Conservation (phyloP, 2,113 vertebrate genomes). For the Seriola dumerili region DNA sequence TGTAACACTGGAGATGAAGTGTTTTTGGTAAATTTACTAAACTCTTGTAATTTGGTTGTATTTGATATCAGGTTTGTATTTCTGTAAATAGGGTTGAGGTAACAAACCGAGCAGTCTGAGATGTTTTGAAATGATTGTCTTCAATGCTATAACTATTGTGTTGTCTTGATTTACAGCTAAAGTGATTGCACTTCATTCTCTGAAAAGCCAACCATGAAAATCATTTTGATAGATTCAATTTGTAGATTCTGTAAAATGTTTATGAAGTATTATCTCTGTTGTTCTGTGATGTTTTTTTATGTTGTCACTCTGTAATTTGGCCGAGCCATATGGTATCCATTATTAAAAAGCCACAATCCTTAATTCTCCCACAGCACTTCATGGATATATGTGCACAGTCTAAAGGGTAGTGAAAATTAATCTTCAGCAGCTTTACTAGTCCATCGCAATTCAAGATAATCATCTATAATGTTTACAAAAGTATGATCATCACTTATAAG, state of each 20-base stretch:
- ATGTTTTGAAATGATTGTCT: conserved; percentile 70
- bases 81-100: conserved; percentile 73
- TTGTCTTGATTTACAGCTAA: conserved; percentile 74
- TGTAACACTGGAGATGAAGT: conserved; percentile 57
- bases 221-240: conserved; percentile 76
- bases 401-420: conserved; percentile 45
- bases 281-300: conserved; percentile 74
- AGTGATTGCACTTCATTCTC: conserved; percentile 56
- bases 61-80: conserved; percentile 82
- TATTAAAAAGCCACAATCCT: conserved; percentile 54
- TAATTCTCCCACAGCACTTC: conserved; percentile 46
- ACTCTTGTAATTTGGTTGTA: conserved; percentile 76
- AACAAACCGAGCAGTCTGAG: conserved; percentile 29
- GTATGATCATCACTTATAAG: conserved; percentile 39
- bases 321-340: conserved; percentile 57
- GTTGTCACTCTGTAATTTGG: conserved; percentile 70
- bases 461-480: conserved; percentile 74
- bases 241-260: conserved; percentile 76
- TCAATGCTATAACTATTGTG: conserved; percentile 72
- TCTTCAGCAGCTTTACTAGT: conserved; percentile 56
- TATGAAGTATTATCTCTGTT: conserved; percentile 75
- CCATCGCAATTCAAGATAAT: conserved; percentile 49
- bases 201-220: conserved; percentile 27
- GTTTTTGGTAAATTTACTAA: conserved; percentile 79
- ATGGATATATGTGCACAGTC: conserved; percentile 53